A percentile compares a stretch with the other conserved stretches of the same genome.
These are phyloP conservation scores for Phymatocera aterrima DNA, from an alignment of 2,888 invertebrate species.

Conservation along the genomic window DNA sequence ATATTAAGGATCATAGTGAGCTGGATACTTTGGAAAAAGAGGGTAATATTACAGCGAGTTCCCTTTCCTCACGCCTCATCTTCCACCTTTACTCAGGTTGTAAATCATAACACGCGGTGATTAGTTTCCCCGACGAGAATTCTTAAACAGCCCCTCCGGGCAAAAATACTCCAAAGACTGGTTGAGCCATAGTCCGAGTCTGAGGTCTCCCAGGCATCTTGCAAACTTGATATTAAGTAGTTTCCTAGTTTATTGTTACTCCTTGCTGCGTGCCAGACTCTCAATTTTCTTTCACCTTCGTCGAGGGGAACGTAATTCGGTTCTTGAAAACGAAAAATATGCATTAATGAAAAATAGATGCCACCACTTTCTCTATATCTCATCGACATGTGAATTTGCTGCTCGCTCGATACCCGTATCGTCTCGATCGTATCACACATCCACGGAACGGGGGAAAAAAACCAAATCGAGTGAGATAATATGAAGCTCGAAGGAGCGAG, in stretches of 20 bases:
- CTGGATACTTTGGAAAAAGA: conserved; percentile 20
- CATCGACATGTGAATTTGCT: too few species aligned
- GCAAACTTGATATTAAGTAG: conserved; percentile 35
- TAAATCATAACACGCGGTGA: conserved; percentile 42
- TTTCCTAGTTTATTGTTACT: conserved; percentile 41
- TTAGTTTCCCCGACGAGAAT: conserved; percentile 44
- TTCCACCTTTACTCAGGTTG: conserved; percentile 31
- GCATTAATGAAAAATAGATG: background rate
- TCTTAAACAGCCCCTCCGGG: conserved; percentile 27
- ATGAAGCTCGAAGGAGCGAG: background rate
- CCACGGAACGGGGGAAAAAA: background rate
- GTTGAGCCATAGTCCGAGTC: background rate
- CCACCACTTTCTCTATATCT: background rate
- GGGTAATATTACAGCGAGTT: conserved; percentile 30
- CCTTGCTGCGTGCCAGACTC: conserved; percentile 11
- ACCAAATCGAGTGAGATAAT: background rate
- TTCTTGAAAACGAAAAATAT: background rate
- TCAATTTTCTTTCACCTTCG: conserved; percentile 15
- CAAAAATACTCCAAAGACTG: conserved; percentile 33
- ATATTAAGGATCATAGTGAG: background rate
- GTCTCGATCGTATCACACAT: too few species aligned
- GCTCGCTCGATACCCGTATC: too few species aligned
- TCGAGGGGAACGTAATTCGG: background rate
- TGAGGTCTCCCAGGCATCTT: conserved; percentile 9
- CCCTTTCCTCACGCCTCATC: conserved; percentile 37